A percentile compares a stretch with the other conserved stretches of the same genome.
These are phyloP conservation scores for Drosophila tsacasi DNA, from an alignment of 1,140 invertebrate species.

Conservation along the genomic window DNA sequence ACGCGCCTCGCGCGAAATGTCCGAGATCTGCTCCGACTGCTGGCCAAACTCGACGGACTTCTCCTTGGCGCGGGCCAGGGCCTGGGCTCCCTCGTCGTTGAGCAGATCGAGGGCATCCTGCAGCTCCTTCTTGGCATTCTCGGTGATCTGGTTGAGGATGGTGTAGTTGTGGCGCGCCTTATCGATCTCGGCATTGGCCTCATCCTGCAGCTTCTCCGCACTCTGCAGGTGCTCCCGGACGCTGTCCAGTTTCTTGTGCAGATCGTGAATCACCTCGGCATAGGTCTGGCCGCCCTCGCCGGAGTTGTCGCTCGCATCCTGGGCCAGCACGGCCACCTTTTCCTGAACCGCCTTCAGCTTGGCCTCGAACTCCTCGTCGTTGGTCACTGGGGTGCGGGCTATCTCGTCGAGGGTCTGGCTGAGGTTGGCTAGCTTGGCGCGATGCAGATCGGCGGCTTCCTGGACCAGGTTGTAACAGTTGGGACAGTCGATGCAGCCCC, in stretches of 20 bases:
- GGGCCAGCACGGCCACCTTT: constrained; percentile 89
- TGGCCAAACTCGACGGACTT: constrained; percentile 95
- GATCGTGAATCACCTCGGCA: constrained; percentile 89
- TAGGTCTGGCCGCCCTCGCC: constrained; percentile 88
- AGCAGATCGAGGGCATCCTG: constrained; percentile 91
- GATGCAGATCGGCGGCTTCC: constrained; percentile 93
- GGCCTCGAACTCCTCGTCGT: constrained; percentile 93
- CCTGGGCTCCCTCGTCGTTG: constrained; percentile 91
- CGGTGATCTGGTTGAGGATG: constrained; percentile 90
- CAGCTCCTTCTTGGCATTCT: constrained; percentile 90
- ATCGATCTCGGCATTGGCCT: constrained; percentile 87
- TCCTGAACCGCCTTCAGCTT: constrained; percentile 90
- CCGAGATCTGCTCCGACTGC: constrained; percentile 95
- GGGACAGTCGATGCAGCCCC: constrained; percentile 95
- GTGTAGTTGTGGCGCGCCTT: constrained; percentile 90
- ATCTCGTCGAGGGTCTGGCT: constrained; percentile 86
- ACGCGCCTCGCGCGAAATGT: constrained; percentile 94
- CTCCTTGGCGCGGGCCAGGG: constrained; percentile 92
- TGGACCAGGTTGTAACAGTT: constrained; percentile 97
- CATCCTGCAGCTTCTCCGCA: constrained; percentile 87
- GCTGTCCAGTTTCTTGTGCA: constrained; percentile 88
- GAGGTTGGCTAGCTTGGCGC: constrained; percentile 91
- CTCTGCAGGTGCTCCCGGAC: constrained; percentile 88
- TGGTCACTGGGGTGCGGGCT: constrained; percentile 93
- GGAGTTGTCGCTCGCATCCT: constrained; percentile 89